phyloP scores from a whole-genome alignment of 2,888 invertebrate species.

The Tineola bisselliella region DNA sequence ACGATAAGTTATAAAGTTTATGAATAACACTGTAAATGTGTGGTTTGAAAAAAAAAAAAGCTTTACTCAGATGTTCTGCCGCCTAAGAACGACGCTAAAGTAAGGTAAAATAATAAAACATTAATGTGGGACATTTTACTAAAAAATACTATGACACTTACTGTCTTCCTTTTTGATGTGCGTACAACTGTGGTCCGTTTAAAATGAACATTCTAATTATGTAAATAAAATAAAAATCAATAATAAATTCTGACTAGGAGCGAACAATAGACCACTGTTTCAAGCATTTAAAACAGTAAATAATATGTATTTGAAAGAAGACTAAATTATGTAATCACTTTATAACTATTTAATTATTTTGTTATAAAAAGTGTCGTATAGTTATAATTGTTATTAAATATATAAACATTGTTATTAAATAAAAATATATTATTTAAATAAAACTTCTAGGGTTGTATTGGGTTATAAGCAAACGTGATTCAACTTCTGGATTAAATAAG shows the following conservation, averaged over 20 bases:
- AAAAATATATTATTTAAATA: no score
- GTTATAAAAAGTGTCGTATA: no score
- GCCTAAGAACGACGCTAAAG: neutral
- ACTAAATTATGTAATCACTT: no score
- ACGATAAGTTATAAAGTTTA: neutral
- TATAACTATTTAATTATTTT: no score
- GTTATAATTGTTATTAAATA: no score
- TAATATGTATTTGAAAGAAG: no score
- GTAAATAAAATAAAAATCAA: no score
- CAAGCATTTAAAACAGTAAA: neutral
- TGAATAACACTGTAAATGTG: neutral
- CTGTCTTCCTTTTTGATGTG: neutral
- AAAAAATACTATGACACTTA: slow-evolving; percentile 9
- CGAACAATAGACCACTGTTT: neutral
- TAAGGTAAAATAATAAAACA: neutral
- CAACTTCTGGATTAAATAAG: no score
- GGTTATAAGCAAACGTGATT: no score
- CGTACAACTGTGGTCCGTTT: neutral
- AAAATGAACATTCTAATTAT: neutral
- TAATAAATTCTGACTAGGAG: no score
- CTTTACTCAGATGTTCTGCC: neutral
- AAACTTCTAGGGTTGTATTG: no score
- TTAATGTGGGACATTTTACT: neutral
- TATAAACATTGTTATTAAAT: no score
- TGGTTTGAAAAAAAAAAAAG: neutral